These are phyloP conservation scores for Lithobates sylvaticus DNA, from an alignment of 2,797 vertebrate species.

Conservation along the genomic window DNA sequence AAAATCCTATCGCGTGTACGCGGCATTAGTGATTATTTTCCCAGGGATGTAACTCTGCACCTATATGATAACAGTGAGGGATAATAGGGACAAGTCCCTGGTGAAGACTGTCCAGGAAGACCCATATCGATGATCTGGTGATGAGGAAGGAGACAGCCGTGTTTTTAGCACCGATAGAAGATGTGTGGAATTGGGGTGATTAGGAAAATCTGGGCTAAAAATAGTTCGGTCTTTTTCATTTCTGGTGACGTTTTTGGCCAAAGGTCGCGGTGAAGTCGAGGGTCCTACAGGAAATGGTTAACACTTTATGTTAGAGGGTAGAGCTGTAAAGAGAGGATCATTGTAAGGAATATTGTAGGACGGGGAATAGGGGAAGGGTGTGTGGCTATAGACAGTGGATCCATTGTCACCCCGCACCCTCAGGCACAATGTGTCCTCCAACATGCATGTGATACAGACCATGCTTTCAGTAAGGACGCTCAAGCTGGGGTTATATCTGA, in stretches of 20 bases:
- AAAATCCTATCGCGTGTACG: no score
- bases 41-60: neutral
- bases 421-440: conserved; percentile 15
- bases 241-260: neutral
- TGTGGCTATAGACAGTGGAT: conserved; percentile 49
- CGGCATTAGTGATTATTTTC: neutral
- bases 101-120: neutral
- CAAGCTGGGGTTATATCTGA: conserved; percentile 4
- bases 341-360: neutral
- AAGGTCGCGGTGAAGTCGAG: neutral
- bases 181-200: neutral
- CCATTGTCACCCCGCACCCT: conserved; percentile 41
- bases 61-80: neutral
- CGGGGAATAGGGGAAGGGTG: neutral
- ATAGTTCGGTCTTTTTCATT: conserved; percentile 2
- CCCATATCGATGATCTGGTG: no score
- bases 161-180: neutral
- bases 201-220: conserved; percentile 4
- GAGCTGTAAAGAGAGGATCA: neutral
- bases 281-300: conserved; percentile 16
- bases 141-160: neutral
- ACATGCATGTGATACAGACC: conserved; percentile 28
- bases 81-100: neutral
- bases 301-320: conserved; percentile 5
- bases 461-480: conserved; percentile 12